phyloP scores from a whole-genome alignment of 2,113 vertebrate genomes.

The Phylloscopus trochiloides region DNA sequence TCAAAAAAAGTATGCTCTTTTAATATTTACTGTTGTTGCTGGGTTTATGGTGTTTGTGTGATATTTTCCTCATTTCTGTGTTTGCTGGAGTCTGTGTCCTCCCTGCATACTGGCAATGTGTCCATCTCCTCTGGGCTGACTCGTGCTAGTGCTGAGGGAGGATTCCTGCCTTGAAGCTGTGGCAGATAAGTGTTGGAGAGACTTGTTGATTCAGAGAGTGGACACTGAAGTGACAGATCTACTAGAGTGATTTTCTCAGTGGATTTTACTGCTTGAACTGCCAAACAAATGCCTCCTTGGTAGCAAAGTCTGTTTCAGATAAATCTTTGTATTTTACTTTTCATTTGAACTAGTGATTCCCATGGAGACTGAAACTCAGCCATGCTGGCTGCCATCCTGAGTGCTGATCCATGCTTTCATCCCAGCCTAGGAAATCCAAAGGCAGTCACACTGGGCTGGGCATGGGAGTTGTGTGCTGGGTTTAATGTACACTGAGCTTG shows the following conservation, averaged over 20 bases:
- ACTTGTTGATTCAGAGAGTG: not conserved
- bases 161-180: not conserved
- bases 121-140: not conserved
- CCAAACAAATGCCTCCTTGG: not conserved
- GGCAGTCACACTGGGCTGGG: not conserved
- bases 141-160: not conserved
- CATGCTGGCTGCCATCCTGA: not conserved
- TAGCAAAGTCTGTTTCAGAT: not conserved
- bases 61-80: not conserved
- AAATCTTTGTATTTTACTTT: not conserved
- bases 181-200: not conserved
- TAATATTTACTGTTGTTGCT: not conserved
- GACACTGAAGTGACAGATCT: not conserved
- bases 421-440: not conserved
- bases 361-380: not conserved
- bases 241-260: not conserved
- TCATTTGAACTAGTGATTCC: not conserved
- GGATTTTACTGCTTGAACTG: not conserved
- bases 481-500: not conserved
- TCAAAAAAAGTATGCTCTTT: not conserved
- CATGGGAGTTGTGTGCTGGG: fast-evolving
- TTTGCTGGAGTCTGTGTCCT: not conserved
- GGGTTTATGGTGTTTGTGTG: not conserved
- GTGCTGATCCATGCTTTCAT: not conserved
- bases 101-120: not conserved